Base-by-base conservation (phyloP, 2,888 invertebrate species). In the Drosophila kokeensis region DNA sequence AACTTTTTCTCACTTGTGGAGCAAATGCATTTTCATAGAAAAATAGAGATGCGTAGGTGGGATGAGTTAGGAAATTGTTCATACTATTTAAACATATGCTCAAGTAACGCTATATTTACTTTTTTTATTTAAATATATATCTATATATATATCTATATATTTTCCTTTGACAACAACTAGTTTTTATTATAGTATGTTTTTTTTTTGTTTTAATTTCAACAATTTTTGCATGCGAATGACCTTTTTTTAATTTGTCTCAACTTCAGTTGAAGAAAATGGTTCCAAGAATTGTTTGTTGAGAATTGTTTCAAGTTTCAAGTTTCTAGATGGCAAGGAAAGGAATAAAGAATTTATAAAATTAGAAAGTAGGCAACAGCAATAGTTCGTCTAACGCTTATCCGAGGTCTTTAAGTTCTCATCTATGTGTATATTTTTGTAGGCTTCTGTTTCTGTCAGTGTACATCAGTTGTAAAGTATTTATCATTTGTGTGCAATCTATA, bases 21-120 rank as follows among this genome's bases (percentile, higher is more conserved):
- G 85, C 80, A 81, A 76, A 82, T 87, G 85, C 81, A 80, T 81
- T 79, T 83, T 88, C 79, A 91, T 92, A 92, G 92, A 92, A 92
- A 92, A 92, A 92, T 92, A 92, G 91, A 91, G 91, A 90, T 88
- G 85, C 82, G 79, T 89, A 92, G 92, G 92, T 92, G 92, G 92
- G 92, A 91, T 92, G 91, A 92, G 91, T 90, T 91, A 92, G 92
- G 91, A 92, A 92, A 90, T 92, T 91, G 73, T 86, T 78, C 79
- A 80, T 77, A 77, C 78, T 82, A 75, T 65, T 69, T 61, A 77
- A 81, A 76, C 80, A 73, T 61, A 73, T 71, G 40, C 40, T 71
- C 70, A 71, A 73, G 57, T 77, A 87, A 87, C 77, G 50, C 74
- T 81, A 82, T 72, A 66, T 66, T 34, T 60, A 52, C 13, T 52